Conservation (phyloP, 2,888 invertebrate species). For the Seladonia tumulorum region DNA sequence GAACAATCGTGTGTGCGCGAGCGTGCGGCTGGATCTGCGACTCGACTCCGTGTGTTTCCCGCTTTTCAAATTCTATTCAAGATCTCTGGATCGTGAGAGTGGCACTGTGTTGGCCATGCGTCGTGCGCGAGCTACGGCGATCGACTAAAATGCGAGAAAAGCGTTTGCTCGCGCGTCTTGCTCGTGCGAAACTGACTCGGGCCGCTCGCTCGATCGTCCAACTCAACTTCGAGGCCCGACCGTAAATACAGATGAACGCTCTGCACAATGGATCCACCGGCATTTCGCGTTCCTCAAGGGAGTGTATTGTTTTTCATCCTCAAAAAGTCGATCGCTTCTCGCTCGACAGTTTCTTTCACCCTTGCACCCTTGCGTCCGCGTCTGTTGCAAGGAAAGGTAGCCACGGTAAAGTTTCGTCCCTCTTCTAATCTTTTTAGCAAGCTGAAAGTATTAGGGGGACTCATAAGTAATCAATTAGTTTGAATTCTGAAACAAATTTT, state of each 20-base stretch:
- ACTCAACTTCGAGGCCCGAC: slow-evolving; percentile 35
- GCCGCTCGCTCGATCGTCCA: slow-evolving; percentile 35
- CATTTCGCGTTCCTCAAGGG: slow-evolving; percentile 1
- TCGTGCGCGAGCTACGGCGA: slow-evolving; percentile 52
- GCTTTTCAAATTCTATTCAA: slow-evolving; percentile 8
- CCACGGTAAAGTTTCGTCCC: not conserved
- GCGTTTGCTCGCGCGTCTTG: slow-evolving; percentile 60
- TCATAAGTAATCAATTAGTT: no score
- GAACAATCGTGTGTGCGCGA: not conserved
- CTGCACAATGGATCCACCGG: not conserved
- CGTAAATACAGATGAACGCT: slow-evolving; percentile 9
- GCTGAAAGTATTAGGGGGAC: no score
- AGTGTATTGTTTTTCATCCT: not conserved
- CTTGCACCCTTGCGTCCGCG: not conserved
- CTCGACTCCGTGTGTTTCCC: not conserved
- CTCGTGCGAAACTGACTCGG: slow-evolving; percentile 63
- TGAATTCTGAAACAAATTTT: no score
- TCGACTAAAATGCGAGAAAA: slow-evolving; percentile 52
- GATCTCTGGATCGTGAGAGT: slow-evolving; percentile 7
- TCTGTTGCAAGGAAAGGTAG: not conserved
- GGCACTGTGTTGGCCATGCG: slow-evolving; percentile 31
- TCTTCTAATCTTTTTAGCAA: not conserved
- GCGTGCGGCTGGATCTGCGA: not conserved
- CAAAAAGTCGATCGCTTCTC: not conserved
- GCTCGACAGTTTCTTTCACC: not conserved